These are phyloP conservation scores for Cliona cf. orientalis DNA, from an alignment of 37 sponge, comb jelly and placozoan species.

Conservation along the genomic window DNA sequence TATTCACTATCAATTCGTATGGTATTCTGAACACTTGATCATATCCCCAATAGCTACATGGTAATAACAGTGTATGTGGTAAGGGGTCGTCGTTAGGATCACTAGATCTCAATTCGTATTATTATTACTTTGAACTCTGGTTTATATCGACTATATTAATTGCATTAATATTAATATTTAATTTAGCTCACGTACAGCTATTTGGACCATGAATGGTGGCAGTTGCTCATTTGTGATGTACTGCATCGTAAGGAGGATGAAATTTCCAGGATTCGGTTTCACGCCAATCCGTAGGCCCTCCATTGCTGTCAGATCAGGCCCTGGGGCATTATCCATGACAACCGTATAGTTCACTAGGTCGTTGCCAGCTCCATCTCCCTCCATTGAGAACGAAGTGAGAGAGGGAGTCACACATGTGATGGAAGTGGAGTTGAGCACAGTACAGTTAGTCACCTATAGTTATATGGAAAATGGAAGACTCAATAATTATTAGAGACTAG, in stretches of 20 bases:
- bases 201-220: no score
- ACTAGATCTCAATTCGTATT: no score
- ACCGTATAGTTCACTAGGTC: conserved; percentile 20
- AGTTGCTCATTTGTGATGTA: no score
- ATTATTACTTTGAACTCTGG: no score
- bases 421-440: conserved; percentile 1
- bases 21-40: neutral
- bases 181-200: no score
- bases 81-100: no score
- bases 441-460: neutral
- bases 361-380: neutral
- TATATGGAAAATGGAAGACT: no score
- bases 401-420: conserved; percentile 13
- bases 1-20: no score
- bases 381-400: no score
- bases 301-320: conserved; percentile 25
- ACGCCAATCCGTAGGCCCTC: neutral
- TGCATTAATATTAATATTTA: no score
- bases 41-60: neutral
- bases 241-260: neutral
- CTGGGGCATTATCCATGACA: conserved; percentile 29
- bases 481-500: no score
- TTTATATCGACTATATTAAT: no score
- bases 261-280: neutral
- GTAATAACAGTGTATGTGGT: neutral